Conservation (phyloP, 2,113 vertebrate species). For the Passer montanus region DNA sequence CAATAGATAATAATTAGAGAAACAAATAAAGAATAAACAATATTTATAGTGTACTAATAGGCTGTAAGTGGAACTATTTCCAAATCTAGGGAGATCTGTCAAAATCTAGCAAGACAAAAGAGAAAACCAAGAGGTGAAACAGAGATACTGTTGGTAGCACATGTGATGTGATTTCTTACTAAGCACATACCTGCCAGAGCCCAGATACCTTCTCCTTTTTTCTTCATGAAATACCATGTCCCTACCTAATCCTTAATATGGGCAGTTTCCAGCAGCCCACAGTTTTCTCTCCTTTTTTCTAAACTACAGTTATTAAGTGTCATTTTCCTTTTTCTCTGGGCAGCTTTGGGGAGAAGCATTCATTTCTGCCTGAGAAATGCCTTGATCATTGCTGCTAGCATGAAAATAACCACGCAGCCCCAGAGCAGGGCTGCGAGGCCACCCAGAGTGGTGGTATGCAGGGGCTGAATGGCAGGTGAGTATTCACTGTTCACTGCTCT, state of each 20-base stretch:
- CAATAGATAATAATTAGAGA: neutral
- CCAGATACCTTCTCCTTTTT: neutral
- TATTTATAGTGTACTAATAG: neutral
- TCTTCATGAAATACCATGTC: neutral
- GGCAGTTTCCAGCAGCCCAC: neutral
- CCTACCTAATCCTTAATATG: neutral
- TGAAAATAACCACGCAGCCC: fast-evolving
- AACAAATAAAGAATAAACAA: neutral
- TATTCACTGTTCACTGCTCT: neutral
- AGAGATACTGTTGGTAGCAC: neutral
- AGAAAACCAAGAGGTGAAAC: neutral
- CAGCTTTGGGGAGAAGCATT: neutral
- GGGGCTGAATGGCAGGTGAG: neutral
- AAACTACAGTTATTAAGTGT: neutral
- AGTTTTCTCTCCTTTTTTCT: neutral
- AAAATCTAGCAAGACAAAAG: neutral
- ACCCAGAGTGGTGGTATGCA: neutral
- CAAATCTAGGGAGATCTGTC: neutral
- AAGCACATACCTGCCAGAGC: neutral
- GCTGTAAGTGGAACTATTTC: neutral
- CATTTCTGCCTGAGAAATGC: neutral
- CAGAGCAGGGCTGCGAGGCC: fast-evolving
- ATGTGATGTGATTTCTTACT: neutral
- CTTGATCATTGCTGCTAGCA: neutral
- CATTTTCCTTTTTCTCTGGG: neutral